Evolutionary conservation across 2,888 invertebrate species (phyloP).

Genomic region (Tuta absoluta): DNA sequence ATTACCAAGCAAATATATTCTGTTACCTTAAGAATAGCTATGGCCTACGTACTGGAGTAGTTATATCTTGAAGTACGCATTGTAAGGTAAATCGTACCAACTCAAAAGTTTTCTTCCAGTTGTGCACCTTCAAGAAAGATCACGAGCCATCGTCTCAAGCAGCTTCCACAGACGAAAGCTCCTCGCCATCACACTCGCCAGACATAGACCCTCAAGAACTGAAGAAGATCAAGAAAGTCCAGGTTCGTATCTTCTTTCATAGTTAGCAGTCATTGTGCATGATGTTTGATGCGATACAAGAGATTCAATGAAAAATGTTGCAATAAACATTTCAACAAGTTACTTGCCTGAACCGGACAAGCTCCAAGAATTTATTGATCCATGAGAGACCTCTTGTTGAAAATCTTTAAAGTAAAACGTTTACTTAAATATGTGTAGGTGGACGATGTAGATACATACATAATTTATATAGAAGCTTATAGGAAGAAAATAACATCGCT

Average conservation of each 20-base stretch:
- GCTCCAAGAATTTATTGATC: too few relatives aligned
- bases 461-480: neutral
- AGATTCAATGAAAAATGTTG: too few relatives aligned
- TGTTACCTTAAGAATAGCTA: too few relatives aligned
- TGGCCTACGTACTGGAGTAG: too few relatives aligned
- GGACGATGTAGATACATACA: neutral
- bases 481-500: neutral
- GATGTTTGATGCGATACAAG: too few relatives aligned
- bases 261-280: neutral
- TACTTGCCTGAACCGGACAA: too few relatives aligned
- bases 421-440: slow-evolving; percentile 7
- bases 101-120: slow-evolving; percentile 66
- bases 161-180: slow-evolving; percentile 60
- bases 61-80: too few relatives aligned
- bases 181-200: slow-evolving; percentile 69
- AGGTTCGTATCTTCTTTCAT: slow-evolving; percentile 50
- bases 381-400: too few relatives aligned
- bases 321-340: too few relatives aligned
- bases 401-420: too few relatives aligned
- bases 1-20: too few relatives aligned
- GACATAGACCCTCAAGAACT: slow-evolving; percentile 84
- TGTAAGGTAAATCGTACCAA: neutral
- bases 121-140: slow-evolving; percentile 91
- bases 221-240: slow-evolving; percentile 91
- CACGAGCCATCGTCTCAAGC: slow-evolving; percentile 81